Percentiles rank a stretch among this genome's conserved stretches.
Evolutionary conservation across 2,113 vertebrate genomes (phyloP).

Genomic region (Mesocricetus auratus): DNA sequence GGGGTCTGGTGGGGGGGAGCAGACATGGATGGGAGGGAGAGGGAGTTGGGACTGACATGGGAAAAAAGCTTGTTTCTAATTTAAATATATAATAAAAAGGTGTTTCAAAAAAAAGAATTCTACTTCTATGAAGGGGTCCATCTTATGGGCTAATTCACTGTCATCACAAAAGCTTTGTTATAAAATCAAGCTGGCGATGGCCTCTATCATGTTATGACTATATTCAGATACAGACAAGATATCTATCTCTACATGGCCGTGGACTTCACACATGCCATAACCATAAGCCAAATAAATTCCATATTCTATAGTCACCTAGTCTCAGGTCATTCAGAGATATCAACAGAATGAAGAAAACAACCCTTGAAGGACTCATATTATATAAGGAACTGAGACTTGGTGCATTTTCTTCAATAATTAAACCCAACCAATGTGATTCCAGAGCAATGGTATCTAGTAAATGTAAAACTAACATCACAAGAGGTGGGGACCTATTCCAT

Average conservation of each 20-base stretch:
- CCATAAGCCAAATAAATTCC: background rate
- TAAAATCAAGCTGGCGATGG: background rate
- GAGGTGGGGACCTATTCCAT: background rate
- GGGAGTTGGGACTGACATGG: too few relatives aligned
- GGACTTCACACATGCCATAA: background rate
- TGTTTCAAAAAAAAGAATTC: too few relatives aligned
- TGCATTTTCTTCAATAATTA: background rate
- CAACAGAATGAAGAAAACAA: constrained; percentile 1
- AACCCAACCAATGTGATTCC: background rate
- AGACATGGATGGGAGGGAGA: too few relatives aligned
- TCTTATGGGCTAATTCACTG: background rate
- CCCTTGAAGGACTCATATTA: background rate
- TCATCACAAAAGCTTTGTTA: background rate
- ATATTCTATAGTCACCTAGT: background rate
- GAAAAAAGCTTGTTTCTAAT: too few relatives aligned
- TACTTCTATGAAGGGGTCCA: background rate
- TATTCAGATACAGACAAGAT: background rate
- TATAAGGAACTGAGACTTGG: background rate
- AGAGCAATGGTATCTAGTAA: background rate
- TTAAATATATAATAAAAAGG: too few relatives aligned
- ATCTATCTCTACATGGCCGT: background rate
- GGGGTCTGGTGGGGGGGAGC: too few relatives aligned
- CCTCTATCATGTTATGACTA: background rate
- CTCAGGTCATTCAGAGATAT: background rate
- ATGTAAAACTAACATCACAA: background rate